These are phyloP conservation scores for Oceanites oceanicus DNA, from an alignment of 2,113 vertebrate genomes.

Conservation along the genomic window DNA sequence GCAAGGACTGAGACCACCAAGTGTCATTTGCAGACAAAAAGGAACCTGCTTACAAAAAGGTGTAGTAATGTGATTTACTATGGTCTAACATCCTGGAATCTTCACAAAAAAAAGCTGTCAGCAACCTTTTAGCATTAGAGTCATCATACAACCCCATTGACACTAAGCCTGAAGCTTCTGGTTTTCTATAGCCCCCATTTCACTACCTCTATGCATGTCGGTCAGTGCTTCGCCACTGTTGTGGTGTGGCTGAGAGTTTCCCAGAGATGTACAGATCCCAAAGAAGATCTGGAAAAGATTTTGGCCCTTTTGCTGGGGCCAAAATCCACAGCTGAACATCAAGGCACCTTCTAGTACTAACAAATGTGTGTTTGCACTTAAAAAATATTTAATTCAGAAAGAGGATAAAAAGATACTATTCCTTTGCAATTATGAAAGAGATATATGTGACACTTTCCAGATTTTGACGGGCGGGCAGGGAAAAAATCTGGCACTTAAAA, in stretches of 20 bases:
- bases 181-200: not conserved
- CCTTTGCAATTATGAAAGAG: not conserved
- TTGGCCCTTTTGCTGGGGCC: not conserved
- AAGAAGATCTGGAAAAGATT: not conserved
- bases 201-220: not conserved
- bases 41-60: not conserved
- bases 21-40: not conserved
- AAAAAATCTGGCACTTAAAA: not conserved
- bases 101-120: not conserved
- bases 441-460: not conserved
- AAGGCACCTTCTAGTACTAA: not conserved
- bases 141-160: not conserved
- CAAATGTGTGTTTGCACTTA: not conserved
- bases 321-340: not conserved
- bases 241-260: not conserved
- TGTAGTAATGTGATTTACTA: not conserved
- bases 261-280: not conserved
- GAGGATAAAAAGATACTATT: not conserved
- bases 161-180: not conserved
- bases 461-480: not conserved
- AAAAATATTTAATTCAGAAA: not conserved
- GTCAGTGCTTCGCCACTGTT: not conserved
- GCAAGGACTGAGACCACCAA: not conserved
- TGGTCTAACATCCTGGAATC: not conserved
- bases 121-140: not conserved